Evolutionary conservation across 1,140 invertebrate species (phyloP).

Genomic region (Drosophila biarmipes): DNA sequence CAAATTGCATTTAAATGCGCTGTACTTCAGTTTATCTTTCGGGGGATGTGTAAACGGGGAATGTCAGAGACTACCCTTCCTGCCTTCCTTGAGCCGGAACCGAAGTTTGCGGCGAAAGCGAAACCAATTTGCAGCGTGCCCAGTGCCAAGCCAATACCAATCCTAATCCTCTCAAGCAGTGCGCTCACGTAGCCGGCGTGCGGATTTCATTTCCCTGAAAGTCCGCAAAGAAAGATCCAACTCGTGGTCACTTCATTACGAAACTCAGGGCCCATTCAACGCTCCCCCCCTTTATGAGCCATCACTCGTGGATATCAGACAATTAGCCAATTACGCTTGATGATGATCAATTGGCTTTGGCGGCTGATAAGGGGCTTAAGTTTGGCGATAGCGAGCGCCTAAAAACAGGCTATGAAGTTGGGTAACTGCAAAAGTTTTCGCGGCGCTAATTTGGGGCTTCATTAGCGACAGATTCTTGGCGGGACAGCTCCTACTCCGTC

Average conservation of each 20-base stretch:
- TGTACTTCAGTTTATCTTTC: constrained; percentile 59
- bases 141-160: constrained; percentile 6
- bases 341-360: constrained; percentile 43
- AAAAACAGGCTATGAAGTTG: constrained; percentile 25
- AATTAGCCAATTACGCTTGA: constrained; percentile 30
- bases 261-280: not conserved
- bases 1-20: constrained; percentile 79
- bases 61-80: constrained; percentile 17
- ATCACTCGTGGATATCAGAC: constrained; percentile 21
- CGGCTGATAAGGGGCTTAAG: constrained; percentile 43
- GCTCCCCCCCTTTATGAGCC: constrained; percentile 6
- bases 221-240: constrained; percentile 2
- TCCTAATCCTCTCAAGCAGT: not conserved
- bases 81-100: not conserved
- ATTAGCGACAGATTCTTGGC: constrained; percentile 24
- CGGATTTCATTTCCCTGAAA: constrained; percentile 6
- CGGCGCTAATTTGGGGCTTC: constrained; percentile 48
- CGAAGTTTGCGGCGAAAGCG: constrained; percentile 28
- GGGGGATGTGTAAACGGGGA: constrained; percentile 33
- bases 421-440: constrained; percentile 30
- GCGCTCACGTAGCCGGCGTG: constrained; percentile 24
- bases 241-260: constrained; percentile 8
- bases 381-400: constrained; percentile 31
- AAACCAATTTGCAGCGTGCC: constrained; percentile 49
- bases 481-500: not conserved